phyloP scores from a whole-genome alignment of 1,140 invertebrate genomes.

The Bombus superbus region DNA sequence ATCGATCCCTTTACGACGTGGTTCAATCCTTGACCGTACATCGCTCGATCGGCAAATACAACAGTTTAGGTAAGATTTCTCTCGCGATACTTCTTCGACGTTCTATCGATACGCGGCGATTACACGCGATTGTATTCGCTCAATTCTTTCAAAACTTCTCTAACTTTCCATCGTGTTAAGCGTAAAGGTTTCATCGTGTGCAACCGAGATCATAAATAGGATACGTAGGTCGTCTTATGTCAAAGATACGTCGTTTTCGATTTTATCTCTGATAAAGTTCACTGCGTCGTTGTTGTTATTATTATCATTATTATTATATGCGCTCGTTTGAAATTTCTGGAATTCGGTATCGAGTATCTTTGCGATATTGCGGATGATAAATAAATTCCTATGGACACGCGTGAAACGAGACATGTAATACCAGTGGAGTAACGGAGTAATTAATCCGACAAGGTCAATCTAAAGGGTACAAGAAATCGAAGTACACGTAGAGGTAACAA shows the following conservation, averaged over 20 bases:
- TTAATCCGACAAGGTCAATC: conserved; percentile 20
- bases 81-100: no score
- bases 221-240: background rate
- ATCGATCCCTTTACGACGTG: background rate
- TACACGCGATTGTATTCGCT: no score
- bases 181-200: background rate
- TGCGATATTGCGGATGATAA: no score
- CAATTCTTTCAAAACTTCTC: background rate
- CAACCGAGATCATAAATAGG: background rate
- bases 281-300: no score
- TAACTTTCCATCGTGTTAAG: no score
- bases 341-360: background rate
- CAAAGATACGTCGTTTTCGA: background rate
- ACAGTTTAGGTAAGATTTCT: no score
- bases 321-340: background rate
- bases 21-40: background rate
- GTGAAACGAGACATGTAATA: conserved; percentile 2
- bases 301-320: background rate
- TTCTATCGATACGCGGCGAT: no score
- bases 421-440: background rate
- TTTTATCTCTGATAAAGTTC: background rate
- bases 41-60: no score
- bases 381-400: background rate
- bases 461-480: conserved; percentile 5
- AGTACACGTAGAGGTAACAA: background rate